Base-by-base conservation (phyloP, 1,140 invertebrate species). In the Drosophila sucinea region DNA sequence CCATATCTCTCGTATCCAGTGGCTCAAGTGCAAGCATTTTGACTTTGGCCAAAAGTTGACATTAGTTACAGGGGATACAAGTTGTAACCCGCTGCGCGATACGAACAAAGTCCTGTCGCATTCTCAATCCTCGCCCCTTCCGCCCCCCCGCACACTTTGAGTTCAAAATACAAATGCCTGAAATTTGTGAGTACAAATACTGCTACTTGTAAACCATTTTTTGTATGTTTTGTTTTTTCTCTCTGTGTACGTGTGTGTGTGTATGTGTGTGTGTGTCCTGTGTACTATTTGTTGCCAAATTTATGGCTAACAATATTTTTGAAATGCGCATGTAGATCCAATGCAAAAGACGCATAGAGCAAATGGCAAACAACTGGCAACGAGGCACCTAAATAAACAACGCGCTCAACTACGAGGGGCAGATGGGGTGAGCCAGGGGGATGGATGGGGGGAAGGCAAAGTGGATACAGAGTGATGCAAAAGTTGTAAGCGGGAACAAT, bases 221-320 rank as follows among this genome's bases (percentile, higher is more conserved):
- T 32, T 32, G 11, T 44, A 17, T 33, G 32, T 33, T 60, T 61
- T 35, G 56, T 44, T 64, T 47, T 2, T 23, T 5, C 17, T 41
- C 27, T 32, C 29, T 57, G 58, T 6, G 17, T 44, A 4, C 4
- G 11, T n/a, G 4, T 41, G 40, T 11, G 33, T 35, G 33, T 35
- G 33, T 35, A 7, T 17, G 17, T 17, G 33, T 5, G 5, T 56
- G 32, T 66, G 5, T 38, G 51, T 8, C 30, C 30, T 60, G 38
- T 66, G 56, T 70, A 77, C 60, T 41, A 61, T 70, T 69, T 83
- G 77, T 84, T 79, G 73, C 84, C 80, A 83, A 83, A 87, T 89
- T 83, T 87, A 87, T 87, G 80, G 80, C 66, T 73, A 80, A 77
- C 83, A 87, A 84, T 87, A 87, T 87, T 89, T 87, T 84, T 72